Base-by-base conservation (phyloP, 2,113 vertebrate genomes). In the Alethe diademata region DNA sequence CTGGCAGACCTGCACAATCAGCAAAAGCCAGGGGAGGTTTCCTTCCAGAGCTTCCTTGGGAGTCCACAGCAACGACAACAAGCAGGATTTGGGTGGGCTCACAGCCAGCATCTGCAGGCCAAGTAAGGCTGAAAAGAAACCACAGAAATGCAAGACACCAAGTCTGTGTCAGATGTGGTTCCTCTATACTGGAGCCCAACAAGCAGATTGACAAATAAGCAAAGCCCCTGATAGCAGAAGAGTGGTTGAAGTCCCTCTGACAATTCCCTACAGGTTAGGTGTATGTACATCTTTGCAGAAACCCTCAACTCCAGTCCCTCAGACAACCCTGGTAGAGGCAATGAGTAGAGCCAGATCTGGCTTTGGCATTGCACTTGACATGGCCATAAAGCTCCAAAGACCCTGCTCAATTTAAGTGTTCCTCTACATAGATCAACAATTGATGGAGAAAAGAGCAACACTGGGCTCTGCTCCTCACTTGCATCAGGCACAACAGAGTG, bases 1-100 rank as follows among this genome's bases (percentile, higher is more conserved):
- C 78, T 75, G 62, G 58, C 78, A 92, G 79, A 88, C 53, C 67
- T 70, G 75, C 86, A 78, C 43, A 45, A 66, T 83, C 88, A 93
- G 78, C 86, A 94, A n/a, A 64, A 80, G 86, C 13, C 4, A 0
- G 35, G 29, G 40, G 45, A 40, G 28, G n/a, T 28, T 92, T 96
- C 86, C 88, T 95, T 90, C 86, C 88, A 86, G 82, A 92, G 72
- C 64, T 93, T 93, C 94, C 86, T 86, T 71, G 53, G 69, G 60
- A 95, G 51, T 69, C 64, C 43, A 36, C 47, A 71, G 64, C 64
- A 66, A 50, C 0, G 0, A 83, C 58, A 57, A 83, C 58, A 57
- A 22, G 50, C 66, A 93, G 90, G 90, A 87, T 92, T 90, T 82
- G 74, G 54, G 66, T 78, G 78, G 86, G 92, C 75, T 88, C 5